Evolutionary conservation across 2,888 invertebrate species (phyloP).

Genomic region (Ennomos erosarius): DNA sequence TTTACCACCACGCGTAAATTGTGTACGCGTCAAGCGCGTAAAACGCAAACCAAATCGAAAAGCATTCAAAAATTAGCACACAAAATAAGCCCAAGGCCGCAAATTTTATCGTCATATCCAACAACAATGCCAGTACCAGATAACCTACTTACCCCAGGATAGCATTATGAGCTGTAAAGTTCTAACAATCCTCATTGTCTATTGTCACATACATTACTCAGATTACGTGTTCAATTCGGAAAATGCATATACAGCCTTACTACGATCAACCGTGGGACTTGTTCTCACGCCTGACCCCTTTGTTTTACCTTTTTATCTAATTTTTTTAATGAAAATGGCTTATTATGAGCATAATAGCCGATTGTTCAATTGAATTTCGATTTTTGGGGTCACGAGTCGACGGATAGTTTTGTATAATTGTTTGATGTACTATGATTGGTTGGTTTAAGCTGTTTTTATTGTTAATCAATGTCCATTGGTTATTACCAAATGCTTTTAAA

Average conservation of each 20-base stretch:
- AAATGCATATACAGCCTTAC: slow-evolving; percentile 46
- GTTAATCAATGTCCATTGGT: slow-evolving; percentile 14
- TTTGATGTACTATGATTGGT: slow-evolving; percentile 32
- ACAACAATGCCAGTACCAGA: slow-evolving; percentile 36
- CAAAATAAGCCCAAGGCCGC: slow-evolving; percentile 26
- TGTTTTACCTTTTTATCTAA: slow-evolving; percentile 69
- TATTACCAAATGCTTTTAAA: neutral
- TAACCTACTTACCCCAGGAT: slow-evolving; percentile 41
- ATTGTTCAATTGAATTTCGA: slow-evolving; percentile 76
- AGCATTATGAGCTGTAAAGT: slow-evolving; percentile 40
- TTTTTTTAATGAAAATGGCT: slow-evolving; percentile 69
- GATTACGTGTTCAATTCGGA: slow-evolving; percentile 40
- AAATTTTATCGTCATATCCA: slow-evolving; percentile 16
- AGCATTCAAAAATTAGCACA: slow-evolving; percentile 16
- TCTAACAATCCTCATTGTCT: slow-evolving; percentile 45
- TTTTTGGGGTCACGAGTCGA: slow-evolving; percentile 45
- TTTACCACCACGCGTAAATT: too few relatives aligned
- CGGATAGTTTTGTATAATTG: slow-evolving; percentile 28
- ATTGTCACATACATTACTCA: slow-evolving; percentile 38
- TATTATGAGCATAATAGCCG: slow-evolving; percentile 79
- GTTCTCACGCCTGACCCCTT: slow-evolving; percentile 69
- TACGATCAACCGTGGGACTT: slow-evolving; percentile 62
- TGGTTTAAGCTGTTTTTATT: slow-evolving; percentile 7
- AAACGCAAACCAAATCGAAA: too few relatives aligned
- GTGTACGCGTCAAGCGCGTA: too few relatives aligned